A percentile compares a stretch with the other conserved stretches of the same genome.
These are phyloP conservation scores for Malurus splendens DNA, from an alignment of 2,797 vertebrate species.

Conservation along the genomic window DNA sequence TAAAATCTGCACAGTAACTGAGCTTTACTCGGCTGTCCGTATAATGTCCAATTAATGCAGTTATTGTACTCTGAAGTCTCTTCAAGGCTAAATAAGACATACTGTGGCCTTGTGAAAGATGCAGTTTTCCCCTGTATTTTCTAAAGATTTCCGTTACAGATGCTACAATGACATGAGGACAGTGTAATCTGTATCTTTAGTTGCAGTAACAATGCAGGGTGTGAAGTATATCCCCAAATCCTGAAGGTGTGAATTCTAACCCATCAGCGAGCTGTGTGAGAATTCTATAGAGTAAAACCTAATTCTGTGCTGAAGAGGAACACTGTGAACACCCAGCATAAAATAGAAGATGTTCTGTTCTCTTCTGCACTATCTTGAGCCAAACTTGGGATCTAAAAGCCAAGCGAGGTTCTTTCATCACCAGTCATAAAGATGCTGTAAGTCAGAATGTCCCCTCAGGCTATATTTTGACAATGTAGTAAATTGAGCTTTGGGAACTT, in stretches of 20 bases:
- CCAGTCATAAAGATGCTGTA: constrained; percentile 44
- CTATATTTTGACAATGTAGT: constrained; percentile 52
- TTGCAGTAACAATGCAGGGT: constrained; percentile 40
- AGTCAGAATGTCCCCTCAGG: constrained; percentile 57
- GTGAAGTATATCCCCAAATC: constrained; percentile 55
- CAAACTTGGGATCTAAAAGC: constrained; percentile 53
- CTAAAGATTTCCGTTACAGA: not conserved
- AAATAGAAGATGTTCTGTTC: constrained; percentile 55
- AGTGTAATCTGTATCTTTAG: constrained; percentile 25
- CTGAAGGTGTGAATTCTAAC: constrained; percentile 37
- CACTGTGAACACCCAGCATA: constrained; percentile 33
- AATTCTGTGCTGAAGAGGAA: constrained; percentile 43
- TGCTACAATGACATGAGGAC: constrained; percentile 29
- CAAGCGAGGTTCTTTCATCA: constrained; percentile 51
- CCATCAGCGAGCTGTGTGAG: constrained; percentile 17
- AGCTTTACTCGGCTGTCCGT: not conserved
- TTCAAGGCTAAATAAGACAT: constrained; percentile 18
- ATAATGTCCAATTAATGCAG: constrained; percentile 5
- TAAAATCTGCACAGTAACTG: constrained; percentile 9
- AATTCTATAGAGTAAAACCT: constrained; percentile 42
- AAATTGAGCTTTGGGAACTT: constrained; percentile 46
- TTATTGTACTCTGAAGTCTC: constrained; percentile 27
- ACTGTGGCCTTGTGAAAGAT: not conserved
- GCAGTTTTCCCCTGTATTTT: not conserved
- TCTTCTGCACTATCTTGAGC: constrained; percentile 32